phyloP scores from a whole-genome alignment of 2,113 vertebrate genomes.

The Piaya cayana region DNA sequence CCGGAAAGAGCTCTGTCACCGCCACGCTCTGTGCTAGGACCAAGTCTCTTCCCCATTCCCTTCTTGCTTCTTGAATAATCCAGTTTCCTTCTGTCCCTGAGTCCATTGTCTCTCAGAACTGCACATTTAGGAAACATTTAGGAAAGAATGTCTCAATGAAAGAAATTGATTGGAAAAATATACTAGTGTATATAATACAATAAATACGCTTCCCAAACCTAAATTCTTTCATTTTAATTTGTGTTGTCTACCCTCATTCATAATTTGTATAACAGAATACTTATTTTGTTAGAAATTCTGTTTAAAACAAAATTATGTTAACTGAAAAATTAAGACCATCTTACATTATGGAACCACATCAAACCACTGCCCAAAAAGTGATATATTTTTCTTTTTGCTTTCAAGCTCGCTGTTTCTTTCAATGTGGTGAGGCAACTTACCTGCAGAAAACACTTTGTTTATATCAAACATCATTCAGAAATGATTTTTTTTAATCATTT shows the following conservation, averaged over 20 bases:
- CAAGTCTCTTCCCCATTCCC: background rate
- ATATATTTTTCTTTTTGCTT: background rate
- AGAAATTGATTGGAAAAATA: background rate
- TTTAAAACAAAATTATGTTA: background rate
- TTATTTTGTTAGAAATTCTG: background rate
- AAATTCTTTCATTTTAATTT: background rate
- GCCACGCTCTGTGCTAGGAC: background rate
- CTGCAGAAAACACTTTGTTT: background rate
- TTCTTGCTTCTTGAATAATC: background rate
- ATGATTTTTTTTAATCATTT: background rate
- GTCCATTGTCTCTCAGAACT: background rate
- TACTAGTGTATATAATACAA: background rate
- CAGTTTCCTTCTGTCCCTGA: background rate
- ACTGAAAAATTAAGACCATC: background rate
- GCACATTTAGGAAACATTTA: background rate
- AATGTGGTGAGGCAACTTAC: background rate
- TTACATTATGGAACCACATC: background rate
- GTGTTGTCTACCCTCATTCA: background rate
- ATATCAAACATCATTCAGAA: conserved; percentile 1
- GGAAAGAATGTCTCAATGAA: accelerated
- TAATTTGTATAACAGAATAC: background rate
- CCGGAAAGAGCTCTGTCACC: background rate
- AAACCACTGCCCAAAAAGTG: background rate
- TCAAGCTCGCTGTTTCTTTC: background rate
- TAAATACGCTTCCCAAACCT: background rate